Base-by-base conservation (phyloP, 1,140 invertebrate genomes). In the Homarus americanus region DNA sequence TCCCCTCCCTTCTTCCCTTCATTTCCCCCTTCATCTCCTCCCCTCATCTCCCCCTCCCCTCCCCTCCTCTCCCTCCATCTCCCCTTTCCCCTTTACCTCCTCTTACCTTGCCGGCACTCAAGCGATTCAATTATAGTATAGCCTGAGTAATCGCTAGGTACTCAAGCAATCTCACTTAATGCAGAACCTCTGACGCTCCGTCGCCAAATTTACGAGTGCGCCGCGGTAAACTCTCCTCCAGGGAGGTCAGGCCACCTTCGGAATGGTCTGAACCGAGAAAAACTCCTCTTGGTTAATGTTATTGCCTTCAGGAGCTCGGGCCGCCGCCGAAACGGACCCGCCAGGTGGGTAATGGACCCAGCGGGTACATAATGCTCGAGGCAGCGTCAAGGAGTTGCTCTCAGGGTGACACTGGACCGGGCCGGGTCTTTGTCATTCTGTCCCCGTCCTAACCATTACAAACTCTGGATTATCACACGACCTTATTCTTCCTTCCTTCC, bases 151-250 rank as follows among this genome's bases (percentile, higher is more conserved):
- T 90, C 80, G 87, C 87, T 49, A 66, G 87, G 87, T 90, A 90
- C 87, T 90, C 87, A 90, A 90, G 87, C 87, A 90, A 90, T 90
- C 87, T 90, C 87, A 90, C 87, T 90, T 90, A 90, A 90, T 90
- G 87, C 87, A 90, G n/a, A 90, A 83, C 80, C 87, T 90, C 87
- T 90, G 87, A 90, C 87, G 87, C 82, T 2, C 44, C 72, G 87
- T 83, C 87, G 69, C 72, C 73, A 76, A 90, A 90, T 90, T 90
- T 90, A 90, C 87, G 87, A 90, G 28, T 34, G 32, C 66, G 69
- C 87, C 69, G 34, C 75, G 87, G 80, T 76, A 90, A 90, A 90
- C 80, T 84, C 72, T 82, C 69, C 87, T 83, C 87, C 32, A 17
- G 87, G 87, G 87, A 90, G 80, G 80, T 78, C 80, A 82, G 73